phyloP scores from a whole-genome alignment of 2,113 vertebrate species.

The Spea multiplicata region DNA sequence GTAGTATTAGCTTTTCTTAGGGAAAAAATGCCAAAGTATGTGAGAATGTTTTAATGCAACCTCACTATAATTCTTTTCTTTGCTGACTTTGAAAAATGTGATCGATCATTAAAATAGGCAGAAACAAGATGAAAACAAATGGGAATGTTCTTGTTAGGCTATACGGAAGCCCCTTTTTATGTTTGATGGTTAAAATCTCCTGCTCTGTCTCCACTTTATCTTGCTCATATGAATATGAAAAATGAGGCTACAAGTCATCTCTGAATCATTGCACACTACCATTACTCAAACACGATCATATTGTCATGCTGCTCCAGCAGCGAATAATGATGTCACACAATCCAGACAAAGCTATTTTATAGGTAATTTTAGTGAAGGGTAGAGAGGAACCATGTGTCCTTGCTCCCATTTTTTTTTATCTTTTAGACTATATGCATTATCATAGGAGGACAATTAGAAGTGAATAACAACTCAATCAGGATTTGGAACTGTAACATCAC shows the following conservation, averaged over 20 bases:
- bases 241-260: conserved; percentile 50
- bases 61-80: background rate
- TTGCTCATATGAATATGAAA: conserved; percentile 51
- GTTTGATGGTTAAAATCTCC: conserved; percentile 53
- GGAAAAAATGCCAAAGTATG: background rate
- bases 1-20: background rate
- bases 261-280: conserved; percentile 58
- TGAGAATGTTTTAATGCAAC: background rate
- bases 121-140: conserved; percentile 51
- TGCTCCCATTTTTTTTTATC: conserved; percentile 50
- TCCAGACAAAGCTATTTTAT: conserved; percentile 51
- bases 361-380: conserved; percentile 55
- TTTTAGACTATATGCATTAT: conserved; percentile 72
- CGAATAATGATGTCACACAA: conserved; percentile 66
- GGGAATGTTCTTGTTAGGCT: conserved; percentile 47
- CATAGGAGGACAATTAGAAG: conserved; percentile 79
- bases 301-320: conserved; percentile 72
- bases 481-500: conserved; percentile 31
- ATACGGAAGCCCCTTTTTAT: conserved; percentile 36
- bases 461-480: conserved; percentile 90
- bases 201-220: conserved; percentile 56
- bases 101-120: conserved; percentile 47
- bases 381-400: conserved; percentile 74
- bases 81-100: conserved; percentile 29
- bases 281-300: conserved; percentile 65